Evolutionary conservation across 2,797 vertebrate species (phyloP).

Genomic region (Cirrhinus molitorella): DNA sequence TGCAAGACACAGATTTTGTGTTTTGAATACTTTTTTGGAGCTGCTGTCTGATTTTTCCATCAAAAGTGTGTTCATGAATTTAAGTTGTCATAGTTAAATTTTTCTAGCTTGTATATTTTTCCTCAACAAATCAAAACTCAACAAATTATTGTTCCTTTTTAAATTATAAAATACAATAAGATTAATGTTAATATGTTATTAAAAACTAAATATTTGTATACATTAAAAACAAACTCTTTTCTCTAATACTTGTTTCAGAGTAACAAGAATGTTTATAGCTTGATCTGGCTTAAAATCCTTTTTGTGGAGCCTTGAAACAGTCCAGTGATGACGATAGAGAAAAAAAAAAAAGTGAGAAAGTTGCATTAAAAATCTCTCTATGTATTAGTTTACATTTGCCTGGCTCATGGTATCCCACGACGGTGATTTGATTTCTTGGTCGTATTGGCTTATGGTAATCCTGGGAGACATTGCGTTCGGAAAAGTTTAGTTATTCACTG

Average conservation of each 20-base stretch:
- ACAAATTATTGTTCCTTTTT: no score
- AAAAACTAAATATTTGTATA: no score
- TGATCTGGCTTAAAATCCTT: neutral
- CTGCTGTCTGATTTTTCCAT: neutral
- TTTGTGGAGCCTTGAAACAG: neutral
- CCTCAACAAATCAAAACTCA: neutral
- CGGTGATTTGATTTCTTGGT: neutral
- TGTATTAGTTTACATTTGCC: neutral
- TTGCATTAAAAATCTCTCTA: neutral
- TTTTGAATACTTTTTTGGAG: neutral
- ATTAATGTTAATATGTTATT: no score
- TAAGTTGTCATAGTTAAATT: neutral
- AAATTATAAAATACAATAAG: no score
- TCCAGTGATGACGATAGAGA: neutral
- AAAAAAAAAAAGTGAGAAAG: neutral
- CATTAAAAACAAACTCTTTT: no score
- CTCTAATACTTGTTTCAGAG: neutral
- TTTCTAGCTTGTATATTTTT: neutral
- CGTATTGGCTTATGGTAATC: neutral
- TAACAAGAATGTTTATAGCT: no score
- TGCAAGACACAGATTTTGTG: constrained; percentile 5
- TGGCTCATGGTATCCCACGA: neutral
- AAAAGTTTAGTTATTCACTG: constrained; percentile 13
- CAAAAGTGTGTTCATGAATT: neutral
- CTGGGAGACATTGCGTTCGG: neutral